Evolutionary conservation across 2,113 vertebrate genomes (phyloP).

Genomic region (Odontesthes bonariensis): DNA sequence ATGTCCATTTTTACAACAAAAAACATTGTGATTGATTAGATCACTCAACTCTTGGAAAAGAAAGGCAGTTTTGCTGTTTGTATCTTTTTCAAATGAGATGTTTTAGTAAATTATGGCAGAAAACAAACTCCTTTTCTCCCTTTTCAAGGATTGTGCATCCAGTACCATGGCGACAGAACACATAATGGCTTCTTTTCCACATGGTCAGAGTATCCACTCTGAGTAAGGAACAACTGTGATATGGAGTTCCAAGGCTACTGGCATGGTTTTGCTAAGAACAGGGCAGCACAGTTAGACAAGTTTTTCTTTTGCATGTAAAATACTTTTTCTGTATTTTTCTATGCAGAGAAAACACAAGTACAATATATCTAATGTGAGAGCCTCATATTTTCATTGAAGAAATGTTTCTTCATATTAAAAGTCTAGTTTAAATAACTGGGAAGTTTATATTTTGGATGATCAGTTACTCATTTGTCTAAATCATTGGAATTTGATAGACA

Average conservation of each 20-base stretch:
- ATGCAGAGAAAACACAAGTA: background rate
- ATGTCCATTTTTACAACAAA: too few species aligned
- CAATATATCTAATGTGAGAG: too few species aligned
- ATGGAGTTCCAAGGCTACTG: background rate
- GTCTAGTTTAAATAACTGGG: too few species aligned
- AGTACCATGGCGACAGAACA: background rate
- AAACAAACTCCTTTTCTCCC: too few species aligned
- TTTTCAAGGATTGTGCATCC: too few species aligned
- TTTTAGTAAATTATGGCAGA: too few species aligned
- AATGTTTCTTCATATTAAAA: background rate
- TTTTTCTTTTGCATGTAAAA: background rate
- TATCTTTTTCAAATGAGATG: too few species aligned
- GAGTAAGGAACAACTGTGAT: background rate
- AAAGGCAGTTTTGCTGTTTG: too few species aligned
- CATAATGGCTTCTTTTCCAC: background rate
- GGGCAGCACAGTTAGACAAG: background rate
- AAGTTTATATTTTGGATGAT: too few species aligned
- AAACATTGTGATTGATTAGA: too few species aligned
- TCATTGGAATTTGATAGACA: background rate
- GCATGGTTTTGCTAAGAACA: background rate
- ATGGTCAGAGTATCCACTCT: background rate
- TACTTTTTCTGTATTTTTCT: background rate
- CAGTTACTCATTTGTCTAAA: background rate
- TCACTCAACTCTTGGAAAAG: too few species aligned
- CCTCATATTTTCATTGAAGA: background rate